phyloP scores from a whole-genome alignment of 2,797 vertebrate species.

The Lagodon rhomboides region DNA sequence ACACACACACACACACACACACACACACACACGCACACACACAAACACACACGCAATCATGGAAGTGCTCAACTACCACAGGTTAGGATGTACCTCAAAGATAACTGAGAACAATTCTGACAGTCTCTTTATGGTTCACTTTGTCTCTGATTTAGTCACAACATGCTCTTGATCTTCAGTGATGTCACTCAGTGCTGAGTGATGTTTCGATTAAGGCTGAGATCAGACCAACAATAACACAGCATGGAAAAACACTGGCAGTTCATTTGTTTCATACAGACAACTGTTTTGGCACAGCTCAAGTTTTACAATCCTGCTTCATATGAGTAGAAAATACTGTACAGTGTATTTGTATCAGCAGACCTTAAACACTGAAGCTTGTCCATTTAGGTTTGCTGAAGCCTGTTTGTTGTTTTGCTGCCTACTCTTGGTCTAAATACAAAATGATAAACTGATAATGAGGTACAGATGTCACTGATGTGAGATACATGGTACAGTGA shows the following conservation, averaged over 20 bases:
- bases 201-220: conserved; percentile 10
- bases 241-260: background rate
- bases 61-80: conserved; percentile 17
- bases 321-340: background rate
- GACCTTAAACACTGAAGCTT: background rate
- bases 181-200: background rate
- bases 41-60: background rate
- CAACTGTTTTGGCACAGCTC: background rate
- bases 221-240: background rate
- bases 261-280: background rate
- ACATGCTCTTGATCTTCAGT: background rate
- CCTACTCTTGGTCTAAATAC: background rate
- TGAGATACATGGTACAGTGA: background rate
- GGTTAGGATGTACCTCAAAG: background rate
- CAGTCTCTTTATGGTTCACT: conserved; percentile 13
- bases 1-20: too few species aligned
- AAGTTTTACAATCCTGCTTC: background rate
- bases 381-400: background rate
- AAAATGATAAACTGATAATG: background rate
- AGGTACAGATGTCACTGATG: background rate
- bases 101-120: background rate
- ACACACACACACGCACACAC: too few species aligned
- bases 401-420: background rate
- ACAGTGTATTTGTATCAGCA: background rate
- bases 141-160: conserved; percentile 25